Conservation (phyloP, 1,140 invertebrate genomes). For the Scylla paramamosain region DNA sequence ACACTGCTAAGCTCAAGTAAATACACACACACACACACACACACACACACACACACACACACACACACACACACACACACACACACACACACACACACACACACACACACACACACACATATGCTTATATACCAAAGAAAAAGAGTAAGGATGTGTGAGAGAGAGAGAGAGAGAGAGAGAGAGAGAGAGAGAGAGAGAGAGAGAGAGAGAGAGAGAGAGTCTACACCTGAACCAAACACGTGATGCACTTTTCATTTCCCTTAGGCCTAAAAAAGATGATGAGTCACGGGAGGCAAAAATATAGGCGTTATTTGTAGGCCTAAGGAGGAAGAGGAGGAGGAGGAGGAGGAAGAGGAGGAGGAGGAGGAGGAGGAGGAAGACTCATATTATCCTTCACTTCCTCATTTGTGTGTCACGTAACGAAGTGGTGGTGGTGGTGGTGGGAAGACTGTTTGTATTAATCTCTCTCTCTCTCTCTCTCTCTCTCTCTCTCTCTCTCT, state of each 20-base stretch:
- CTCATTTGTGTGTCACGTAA: too few species aligned
- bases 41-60: constrained; percentile 21
- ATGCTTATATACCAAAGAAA: background rate
- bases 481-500: constrained; percentile 10
- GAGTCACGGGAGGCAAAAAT: background rate
- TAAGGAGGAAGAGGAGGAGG: background rate
- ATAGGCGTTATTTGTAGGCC: background rate
- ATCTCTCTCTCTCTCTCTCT: constrained; percentile 26
- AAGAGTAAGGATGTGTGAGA: background rate
- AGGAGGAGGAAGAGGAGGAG: background rate
- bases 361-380: background rate
- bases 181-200: constrained; percentile 51
- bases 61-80: constrained; percentile 26
- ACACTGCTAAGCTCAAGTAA: background rate
- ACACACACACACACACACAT: constrained; percentile 17
- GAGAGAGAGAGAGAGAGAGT: background rate
- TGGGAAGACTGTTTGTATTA: background rate
- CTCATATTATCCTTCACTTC: too few species aligned
- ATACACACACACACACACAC: constrained; percentile 8
- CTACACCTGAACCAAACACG: background rate
- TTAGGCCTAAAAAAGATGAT: background rate
- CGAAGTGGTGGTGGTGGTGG: background rate
- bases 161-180: constrained; percentile 53
- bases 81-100: constrained; percentile 26
- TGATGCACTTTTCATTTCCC: background rate